Percentiles rank a stretch among this genome's conserved stretches.
These are phyloP conservation scores for Orthosia incerta DNA, from an alignment of 2,888 invertebrate species.

Conservation along the genomic window DNA sequence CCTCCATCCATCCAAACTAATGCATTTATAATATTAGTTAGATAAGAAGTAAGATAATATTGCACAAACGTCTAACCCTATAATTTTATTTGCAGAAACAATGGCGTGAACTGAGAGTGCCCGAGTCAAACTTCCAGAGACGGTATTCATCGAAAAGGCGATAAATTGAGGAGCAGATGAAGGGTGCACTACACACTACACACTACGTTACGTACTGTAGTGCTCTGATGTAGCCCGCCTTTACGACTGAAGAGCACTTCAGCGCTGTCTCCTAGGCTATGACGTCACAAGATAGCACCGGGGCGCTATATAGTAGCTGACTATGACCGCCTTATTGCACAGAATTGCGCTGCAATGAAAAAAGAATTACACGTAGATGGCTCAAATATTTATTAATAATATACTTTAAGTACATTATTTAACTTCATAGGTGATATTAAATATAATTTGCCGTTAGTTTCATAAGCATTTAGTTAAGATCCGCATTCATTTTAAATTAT, in stretches of 20 bases:
- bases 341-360: slow-evolving; percentile 20
- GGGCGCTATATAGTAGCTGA: too few species aligned
- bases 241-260: slow-evolving; percentile 36
- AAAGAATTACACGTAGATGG: slow-evolving; percentile 31
- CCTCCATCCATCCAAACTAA: too few species aligned
- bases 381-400: slow-evolving; percentile 60
- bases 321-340: slow-evolving; percentile 26
- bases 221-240: slow-evolving; percentile 18
- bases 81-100: slow-evolving; percentile 79
- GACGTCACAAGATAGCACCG: slow-evolving; percentile 11
- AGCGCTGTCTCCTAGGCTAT: slow-evolving; percentile 7
- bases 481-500: slow-evolving; percentile 60
- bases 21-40: too few species aligned
- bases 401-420: slow-evolving; percentile 32
- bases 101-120: slow-evolving; percentile 87
- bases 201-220: slow-evolving; percentile 38
- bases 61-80: too few species aligned
- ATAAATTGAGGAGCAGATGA: slow-evolving; percentile 44
- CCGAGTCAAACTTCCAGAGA: slow-evolving; percentile 78
- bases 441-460: slow-evolving; percentile 20
- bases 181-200: slow-evolving; percentile 40
- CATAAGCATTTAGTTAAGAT: slow-evolving; percentile 34
- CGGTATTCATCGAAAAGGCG: slow-evolving; percentile 59
- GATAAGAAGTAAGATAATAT: too few species aligned
- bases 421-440: slow-evolving; percentile 36